Base-by-base conservation (phyloP, 64 coral and sea anemone species). In the Stylophora pistillata region DNA sequence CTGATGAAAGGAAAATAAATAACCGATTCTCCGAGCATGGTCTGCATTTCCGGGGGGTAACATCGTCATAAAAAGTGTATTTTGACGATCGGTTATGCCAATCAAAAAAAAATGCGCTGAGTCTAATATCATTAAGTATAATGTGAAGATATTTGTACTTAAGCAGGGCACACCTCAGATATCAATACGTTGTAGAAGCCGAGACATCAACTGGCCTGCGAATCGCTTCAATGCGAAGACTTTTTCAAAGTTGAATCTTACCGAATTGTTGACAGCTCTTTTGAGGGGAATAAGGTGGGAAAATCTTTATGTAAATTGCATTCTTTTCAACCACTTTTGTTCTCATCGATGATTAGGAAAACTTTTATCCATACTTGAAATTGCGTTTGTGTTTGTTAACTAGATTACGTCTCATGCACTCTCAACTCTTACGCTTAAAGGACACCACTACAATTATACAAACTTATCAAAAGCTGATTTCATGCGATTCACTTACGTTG, bases 111-210 rank as follows among this genome's bases (percentile, higher is more conserved):
- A 60, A 16, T 41, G 23, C 29, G 80, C 77, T 52, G 73, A 11
- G 37, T 34, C 80, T 84, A 84, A 84, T 84, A 84, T 69, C 66
- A 70, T 84, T 84, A 84, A 84, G 80, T 53, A 52, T 70, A 21
- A 84, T 69, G 62, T 25, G 17, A 84, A 53, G 34, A 84, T 69
- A 69, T 63, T 76, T 68, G 80, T 65, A n/a, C 80, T 82, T 82
- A 69, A 53, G 41, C 37, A 4, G 37, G 37, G 37, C 37, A 70
- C 62, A 70, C 30, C 23, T 15, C 32, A 16, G 5, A 20, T 69
- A 37, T 37, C 34, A 84, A 70, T 70, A 84, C 80, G 26, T 33
- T 23, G 77, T 32, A 59, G 59, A 65, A 32, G 37, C 37, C 1
- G 79, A 82, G 79, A 9, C 58, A 13, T 84, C 69, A 31, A 52